These are phyloP conservation scores for Nomada ferruginata DNA, from an alignment of 2,888 invertebrate genomes.

Conservation along the genomic window DNA sequence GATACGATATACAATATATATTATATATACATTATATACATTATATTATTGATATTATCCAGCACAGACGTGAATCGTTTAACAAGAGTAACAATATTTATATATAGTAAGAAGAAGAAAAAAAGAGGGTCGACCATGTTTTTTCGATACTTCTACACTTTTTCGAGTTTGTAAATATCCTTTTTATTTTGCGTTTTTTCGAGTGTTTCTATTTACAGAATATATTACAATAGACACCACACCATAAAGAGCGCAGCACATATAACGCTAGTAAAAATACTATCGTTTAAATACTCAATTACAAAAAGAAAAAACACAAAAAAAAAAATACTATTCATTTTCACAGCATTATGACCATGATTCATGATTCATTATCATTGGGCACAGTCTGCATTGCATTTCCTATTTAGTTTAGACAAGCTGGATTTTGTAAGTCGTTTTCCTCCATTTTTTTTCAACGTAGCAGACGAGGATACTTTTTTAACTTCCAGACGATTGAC, in stretches of 20 bases:
- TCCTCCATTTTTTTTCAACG: not conserved
- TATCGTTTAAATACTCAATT: conserved; percentile 32
- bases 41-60: conserved; percentile 53
- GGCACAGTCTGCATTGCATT: conserved; percentile 15
- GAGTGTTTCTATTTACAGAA: conserved; percentile 55
- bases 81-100: conserved; percentile 59
- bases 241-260: conserved; percentile 65
- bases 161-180: conserved; percentile 63
- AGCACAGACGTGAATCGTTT: conserved; percentile 70
- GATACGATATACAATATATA: conserved; percentile 47
- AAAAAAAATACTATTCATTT: conserved; percentile 31
- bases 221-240: conserved; percentile 53
- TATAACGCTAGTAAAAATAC: conserved; percentile 60
- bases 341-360: not conserved
- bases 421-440: conserved; percentile 13
- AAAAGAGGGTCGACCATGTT: conserved; percentile 53
- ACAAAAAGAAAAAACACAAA: not conserved
- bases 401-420: not conserved
- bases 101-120: conserved; percentile 55
- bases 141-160: conserved; percentile 65
- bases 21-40: not conserved
- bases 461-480: not conserved
- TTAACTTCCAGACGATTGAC: not conserved
- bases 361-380: not conserved
- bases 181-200: conserved; percentile 59